Evolutionary conservation across 2,113 vertebrate species (phyloP).

Genomic region (Paramisgurnus dabryanus): DNA sequence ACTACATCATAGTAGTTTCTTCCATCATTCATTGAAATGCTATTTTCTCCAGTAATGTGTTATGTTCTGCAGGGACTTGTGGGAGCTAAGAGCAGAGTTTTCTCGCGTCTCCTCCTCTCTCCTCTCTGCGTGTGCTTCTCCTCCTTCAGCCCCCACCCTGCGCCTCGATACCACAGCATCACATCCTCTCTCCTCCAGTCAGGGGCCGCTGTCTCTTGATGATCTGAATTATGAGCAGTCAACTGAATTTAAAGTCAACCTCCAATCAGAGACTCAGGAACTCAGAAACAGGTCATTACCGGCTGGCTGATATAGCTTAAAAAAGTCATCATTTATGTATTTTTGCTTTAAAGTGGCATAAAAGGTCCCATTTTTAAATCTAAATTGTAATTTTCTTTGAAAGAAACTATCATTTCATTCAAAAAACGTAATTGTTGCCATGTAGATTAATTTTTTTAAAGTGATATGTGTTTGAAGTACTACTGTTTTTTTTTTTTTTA

Average conservation of each 20-base stretch:
- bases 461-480: background rate
- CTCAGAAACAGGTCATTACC: constrained; percentile 69
- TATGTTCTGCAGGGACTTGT: constrained; percentile 78
- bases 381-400: no score
- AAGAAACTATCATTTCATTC: no score
- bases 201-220: constrained; percentile 57
- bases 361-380: no score
- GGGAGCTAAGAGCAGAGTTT: constrained; percentile 81
- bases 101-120: constrained; percentile 79
- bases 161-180: background rate
- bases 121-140: constrained; percentile 71
- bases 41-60: background rate
- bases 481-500: constrained; percentile 64
- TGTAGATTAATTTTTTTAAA: no score
- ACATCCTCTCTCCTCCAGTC: constrained; percentile 18
- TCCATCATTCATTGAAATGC: background rate
- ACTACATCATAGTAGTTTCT: background rate
- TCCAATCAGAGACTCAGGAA: constrained; percentile 59
- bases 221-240: constrained; percentile 63
- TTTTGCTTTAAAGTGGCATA: no score
- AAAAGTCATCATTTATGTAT: no score
- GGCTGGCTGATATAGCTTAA: no score
- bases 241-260: constrained; percentile 58
- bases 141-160: background rate
- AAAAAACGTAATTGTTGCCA: no score